Percentiles rank a stretch among this genome's conserved stretches.
Evolutionary conservation across 2,888 invertebrate genomes (phyloP).

Genomic region (Campoletis raptor): DNA sequence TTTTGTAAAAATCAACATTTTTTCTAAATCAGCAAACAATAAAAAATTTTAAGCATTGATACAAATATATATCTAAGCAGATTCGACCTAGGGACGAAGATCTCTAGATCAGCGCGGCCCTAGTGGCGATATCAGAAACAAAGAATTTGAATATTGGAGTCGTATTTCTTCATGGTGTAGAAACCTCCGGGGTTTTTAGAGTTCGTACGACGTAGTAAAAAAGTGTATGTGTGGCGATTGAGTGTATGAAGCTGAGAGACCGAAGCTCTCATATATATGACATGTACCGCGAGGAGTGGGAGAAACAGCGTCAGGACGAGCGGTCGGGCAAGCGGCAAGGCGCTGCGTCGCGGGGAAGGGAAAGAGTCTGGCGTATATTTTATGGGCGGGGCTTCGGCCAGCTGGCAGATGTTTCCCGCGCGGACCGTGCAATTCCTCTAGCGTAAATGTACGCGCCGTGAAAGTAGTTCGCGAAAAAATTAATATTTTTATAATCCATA

Average conservation of each 20-base stretch:
- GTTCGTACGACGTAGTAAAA: constrained; percentile 13
- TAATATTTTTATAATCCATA: not conserved
- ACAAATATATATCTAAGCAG: not conserved
- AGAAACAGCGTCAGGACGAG: constrained; percentile 28
- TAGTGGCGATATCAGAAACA: not conserved
- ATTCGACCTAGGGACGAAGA: not conserved
- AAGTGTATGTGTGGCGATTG: constrained; percentile 9
- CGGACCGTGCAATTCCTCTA: constrained; percentile 80
- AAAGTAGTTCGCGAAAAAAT: constrained; percentile 76
- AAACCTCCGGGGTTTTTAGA: not conserved
- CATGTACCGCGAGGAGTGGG: not conserved
- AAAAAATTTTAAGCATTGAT: not conserved
- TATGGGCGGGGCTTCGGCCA: constrained; percentile 87
- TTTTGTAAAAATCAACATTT: not conserved
- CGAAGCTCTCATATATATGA: constrained; percentile 14
- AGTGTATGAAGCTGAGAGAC: constrained; percentile 8
- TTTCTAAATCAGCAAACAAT: not conserved
- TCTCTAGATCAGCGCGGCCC: not conserved
- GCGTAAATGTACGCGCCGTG: constrained; percentile 79
- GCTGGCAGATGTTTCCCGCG: constrained; percentile 87
- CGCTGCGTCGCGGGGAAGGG: constrained; percentile 61
- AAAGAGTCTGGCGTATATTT: constrained; percentile 79
- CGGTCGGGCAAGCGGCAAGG: constrained; percentile 8
- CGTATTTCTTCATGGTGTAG: not conserved
- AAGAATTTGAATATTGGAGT: not conserved